Conservation (phyloP, 2,113 vertebrate genomes). For the Nyctibius bracteatus region DNA sequence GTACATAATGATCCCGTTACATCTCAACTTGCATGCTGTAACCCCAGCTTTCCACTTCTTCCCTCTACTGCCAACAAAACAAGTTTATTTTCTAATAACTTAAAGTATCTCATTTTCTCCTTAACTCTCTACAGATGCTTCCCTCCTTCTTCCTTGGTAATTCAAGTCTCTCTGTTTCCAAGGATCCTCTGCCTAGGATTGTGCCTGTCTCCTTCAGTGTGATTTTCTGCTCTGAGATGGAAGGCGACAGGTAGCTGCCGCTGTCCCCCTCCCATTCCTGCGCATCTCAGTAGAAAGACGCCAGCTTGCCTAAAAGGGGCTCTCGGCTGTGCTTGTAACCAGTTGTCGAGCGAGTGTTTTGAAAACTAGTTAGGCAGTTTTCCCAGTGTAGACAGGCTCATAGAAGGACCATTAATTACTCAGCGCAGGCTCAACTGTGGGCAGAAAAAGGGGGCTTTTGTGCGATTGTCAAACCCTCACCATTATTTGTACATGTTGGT, state of each 20-base stretch:
- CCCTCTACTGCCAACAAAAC: background rate
- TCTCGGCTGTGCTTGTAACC: background rate
- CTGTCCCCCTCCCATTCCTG: background rate
- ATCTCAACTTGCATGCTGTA: background rate
- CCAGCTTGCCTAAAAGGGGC: background rate
- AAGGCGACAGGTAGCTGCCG: fast-evolving
- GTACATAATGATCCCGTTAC: constrained; percentile 18
- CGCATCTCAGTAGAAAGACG: background rate
- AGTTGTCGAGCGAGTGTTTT: background rate
- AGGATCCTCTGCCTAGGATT: background rate
- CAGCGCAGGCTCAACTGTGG: background rate
- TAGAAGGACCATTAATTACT: constrained; percentile 54
- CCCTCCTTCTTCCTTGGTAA: background rate
- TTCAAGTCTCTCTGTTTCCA: background rate
- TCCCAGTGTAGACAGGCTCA: background rate
- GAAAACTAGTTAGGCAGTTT: constrained; percentile 47
- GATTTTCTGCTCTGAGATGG: background rate
- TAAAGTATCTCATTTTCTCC: background rate
- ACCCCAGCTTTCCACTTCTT: background rate
- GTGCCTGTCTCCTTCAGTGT: background rate
- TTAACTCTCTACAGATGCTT: background rate
- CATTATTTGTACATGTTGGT: constrained; percentile 71
- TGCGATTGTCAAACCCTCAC: constrained; percentile 35
- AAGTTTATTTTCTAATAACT: constrained; percentile 17
- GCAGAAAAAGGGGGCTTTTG: constrained; percentile 53